These are phyloP conservation scores for Grus americana DNA, from an alignment of 2,113 vertebrate species.

Conservation along the genomic window DNA sequence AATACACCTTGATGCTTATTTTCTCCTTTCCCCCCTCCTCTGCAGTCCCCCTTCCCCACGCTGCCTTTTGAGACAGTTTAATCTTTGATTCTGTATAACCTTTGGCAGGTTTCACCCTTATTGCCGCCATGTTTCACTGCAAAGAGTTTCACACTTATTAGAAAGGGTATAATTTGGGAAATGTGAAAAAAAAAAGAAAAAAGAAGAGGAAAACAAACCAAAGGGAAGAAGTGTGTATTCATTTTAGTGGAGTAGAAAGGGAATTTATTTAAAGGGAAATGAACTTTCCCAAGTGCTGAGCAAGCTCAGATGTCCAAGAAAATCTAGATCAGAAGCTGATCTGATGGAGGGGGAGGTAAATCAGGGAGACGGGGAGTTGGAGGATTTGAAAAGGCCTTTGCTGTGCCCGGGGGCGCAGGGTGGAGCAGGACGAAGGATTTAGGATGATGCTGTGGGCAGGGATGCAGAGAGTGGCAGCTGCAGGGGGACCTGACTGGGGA, in stretches of 20 bases:
- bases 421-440: neutral
- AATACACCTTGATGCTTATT: neutral
- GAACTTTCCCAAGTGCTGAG: neutral
- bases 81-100: neutral
- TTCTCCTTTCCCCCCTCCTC: neutral
- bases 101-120: neutral
- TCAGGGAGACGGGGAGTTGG: neutral
- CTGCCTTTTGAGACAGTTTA: neutral
- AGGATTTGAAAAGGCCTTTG: neutral
- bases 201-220: neutral
- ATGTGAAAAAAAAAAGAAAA: neutral
- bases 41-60: neutral
- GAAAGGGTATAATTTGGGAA: conserved; percentile 10
- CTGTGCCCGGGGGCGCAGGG: neutral
- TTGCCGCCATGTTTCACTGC: neutral
- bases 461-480: neutral
- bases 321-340: neutral
- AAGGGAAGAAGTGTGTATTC: neutral
- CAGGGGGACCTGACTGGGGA: neutral
- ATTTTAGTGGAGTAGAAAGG: neutral
- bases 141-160: neutral
- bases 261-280: neutral
- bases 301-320: neutral
- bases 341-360: neutral
- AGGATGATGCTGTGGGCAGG: neutral